Conservation (phyloP, 1,140 invertebrate genomes). For the Drosophila grimshawi region DNA sequence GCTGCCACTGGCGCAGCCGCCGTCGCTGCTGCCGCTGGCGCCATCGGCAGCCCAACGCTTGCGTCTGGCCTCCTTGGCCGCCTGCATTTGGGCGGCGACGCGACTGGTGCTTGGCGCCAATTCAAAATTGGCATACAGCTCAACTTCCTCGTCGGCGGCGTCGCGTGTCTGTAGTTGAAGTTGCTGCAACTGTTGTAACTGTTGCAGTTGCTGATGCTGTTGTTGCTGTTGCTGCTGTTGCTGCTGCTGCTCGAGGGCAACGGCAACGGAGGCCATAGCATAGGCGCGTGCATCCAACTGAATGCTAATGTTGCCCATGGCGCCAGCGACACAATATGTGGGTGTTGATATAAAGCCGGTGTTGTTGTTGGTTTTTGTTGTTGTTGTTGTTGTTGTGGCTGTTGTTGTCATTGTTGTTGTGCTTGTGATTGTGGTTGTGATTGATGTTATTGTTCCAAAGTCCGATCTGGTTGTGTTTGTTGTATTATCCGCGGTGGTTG, state of each 20-base stretch:
- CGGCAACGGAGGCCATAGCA: slow-evolving; percentile 74
- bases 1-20: slow-evolving; percentile 61
- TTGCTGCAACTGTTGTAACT: background rate
- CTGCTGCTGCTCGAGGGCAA: slow-evolving; percentile 66
- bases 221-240: slow-evolving; percentile 36
- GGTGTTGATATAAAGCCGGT: background rate
- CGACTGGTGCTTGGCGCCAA: slow-evolving; percentile 73
- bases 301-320: slow-evolving; percentile 21
- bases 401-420: slow-evolving; percentile 3
- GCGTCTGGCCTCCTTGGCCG: slow-evolving; percentile 73
- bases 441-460: background rate
- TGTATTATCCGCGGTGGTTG: slow-evolving; percentile 13
- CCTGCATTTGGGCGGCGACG: slow-evolving; percentile 80
- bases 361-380: slow-evolving; percentile 4
- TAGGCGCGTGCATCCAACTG: slow-evolving; percentile 62
- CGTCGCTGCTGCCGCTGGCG: slow-evolving; percentile 75
- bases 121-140: slow-evolving; percentile 78
- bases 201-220: slow-evolving; percentile 2
- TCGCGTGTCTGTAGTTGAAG: slow-evolving; percentile 43
- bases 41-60: slow-evolving; percentile 78
- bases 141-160: slow-evolving; percentile 77
- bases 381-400: slow-evolving; percentile 6
- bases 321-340: background rate
- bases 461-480: background rate
- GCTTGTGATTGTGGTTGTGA: slow-evolving; percentile 3